These are phyloP conservation scores for Choristoneura fumiferana DNA, from an alignment of 1,140 invertebrate genomes.

Conservation along the genomic window DNA sequence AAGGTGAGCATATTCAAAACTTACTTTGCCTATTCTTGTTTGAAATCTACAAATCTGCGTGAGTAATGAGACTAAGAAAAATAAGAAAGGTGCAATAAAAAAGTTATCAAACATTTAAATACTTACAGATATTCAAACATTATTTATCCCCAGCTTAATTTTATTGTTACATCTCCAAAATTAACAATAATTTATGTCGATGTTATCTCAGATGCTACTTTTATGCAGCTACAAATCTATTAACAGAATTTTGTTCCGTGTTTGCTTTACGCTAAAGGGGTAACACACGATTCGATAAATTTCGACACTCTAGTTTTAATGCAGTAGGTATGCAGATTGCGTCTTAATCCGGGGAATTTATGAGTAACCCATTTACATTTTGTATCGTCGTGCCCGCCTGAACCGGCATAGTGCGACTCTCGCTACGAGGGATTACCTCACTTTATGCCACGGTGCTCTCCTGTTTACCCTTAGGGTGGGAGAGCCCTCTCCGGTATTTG, in stretches of 20 bases:
- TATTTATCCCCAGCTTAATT: not conserved
- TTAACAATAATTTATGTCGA: not conserved
- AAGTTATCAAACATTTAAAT: too few species aligned
- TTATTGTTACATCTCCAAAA: constrained; percentile 3
- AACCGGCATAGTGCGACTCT: constrained; percentile 47
- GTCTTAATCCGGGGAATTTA: constrained; percentile 59
- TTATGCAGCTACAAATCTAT: constrained; percentile 3
- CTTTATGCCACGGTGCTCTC: constrained; percentile 43
- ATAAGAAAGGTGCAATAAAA: too few species aligned
- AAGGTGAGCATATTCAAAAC: constrained; percentile 21
- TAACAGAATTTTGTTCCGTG: not conserved
- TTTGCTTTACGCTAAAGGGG: not conserved
- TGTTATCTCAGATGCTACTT: constrained; percentile 6
- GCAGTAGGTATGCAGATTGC: constrained; percentile 50
- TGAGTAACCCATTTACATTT: constrained; percentile 66
- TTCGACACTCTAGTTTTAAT: constrained; percentile 1
- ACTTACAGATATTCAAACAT: not conserved
- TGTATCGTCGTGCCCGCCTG: constrained; percentile 52
- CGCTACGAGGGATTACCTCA: constrained; percentile 60
- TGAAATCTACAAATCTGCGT: too few species aligned
- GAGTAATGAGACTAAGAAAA: too few species aligned
- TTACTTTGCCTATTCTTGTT: too few species aligned
- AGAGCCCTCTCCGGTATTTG: constrained; percentile 56
- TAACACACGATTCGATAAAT: not conserved
- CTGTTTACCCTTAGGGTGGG: constrained; percentile 51